A percentile compares a stretch with the other conserved stretches of the same genome.
Conservation (phyloP, 1,140 invertebrate genomes). For the Octopus sinensis region DNA sequence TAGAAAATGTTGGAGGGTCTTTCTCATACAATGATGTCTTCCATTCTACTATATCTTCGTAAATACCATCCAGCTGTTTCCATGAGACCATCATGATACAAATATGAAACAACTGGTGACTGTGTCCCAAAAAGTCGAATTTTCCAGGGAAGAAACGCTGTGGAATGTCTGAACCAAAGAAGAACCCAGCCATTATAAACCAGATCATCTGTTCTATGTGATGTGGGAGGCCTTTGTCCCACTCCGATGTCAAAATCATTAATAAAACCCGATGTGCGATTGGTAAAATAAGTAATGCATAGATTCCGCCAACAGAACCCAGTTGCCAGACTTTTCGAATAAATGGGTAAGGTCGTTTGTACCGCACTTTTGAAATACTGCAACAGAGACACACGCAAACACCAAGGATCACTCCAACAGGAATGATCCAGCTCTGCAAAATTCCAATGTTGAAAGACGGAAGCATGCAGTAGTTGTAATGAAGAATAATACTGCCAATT, state of each 20-base stretch:
- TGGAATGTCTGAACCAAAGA: conserved; percentile 54
- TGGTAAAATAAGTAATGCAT: conserved; percentile 50
- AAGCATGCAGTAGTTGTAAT: conserved; percentile 49
- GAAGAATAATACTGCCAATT: conserved; percentile 51
- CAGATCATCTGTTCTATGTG: conserved; percentile 51
- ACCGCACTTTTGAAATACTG: conserved; percentile 45
- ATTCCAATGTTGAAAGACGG: conserved; percentile 30
- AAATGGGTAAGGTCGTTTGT: conserved; percentile 51
- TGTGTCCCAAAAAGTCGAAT: conserved; percentile 54
- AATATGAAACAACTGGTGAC: conserved; percentile 55
- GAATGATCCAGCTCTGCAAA: conserved; percentile 35
- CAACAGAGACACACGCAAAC: conserved; percentile 45
- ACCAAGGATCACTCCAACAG: conserved; percentile 41
- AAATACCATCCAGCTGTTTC: conserved; percentile 49
- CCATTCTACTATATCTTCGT: conserved; percentile 34
- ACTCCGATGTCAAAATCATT: conserved; percentile 18
- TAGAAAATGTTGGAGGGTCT: conserved; percentile 37
- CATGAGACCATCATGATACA: conserved; percentile 50
- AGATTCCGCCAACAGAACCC: conserved; percentile 45
- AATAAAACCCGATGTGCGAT: conserved; percentile 41
- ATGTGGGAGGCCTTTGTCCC: conserved; percentile 42
- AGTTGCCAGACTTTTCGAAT: conserved; percentile 52
- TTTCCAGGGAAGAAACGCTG: conserved; percentile 52
- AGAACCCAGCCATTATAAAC: conserved; percentile 50
- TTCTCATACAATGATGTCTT: conserved; percentile 8